Conservation (phyloP, 2,797 vertebrate species). For the Xiphorhynchus erythropygius region DNA sequence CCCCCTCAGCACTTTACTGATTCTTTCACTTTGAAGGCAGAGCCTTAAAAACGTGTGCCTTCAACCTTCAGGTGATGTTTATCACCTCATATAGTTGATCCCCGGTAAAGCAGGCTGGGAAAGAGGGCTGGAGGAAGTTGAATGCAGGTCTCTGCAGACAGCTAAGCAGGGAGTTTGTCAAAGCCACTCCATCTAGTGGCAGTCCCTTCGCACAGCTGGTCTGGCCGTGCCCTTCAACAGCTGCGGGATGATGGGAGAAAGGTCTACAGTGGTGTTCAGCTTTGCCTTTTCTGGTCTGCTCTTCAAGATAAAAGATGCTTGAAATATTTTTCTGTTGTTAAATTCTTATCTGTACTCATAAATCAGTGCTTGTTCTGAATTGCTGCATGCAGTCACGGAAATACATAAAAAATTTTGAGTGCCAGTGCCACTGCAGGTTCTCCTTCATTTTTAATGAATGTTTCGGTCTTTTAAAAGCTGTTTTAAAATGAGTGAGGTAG, state of each 20-base stretch:
- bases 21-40: background rate
- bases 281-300: background rate
- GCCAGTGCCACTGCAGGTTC: accelerated
- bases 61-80: background rate
- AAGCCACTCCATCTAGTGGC: slow-evolving; percentile 71
- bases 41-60: background rate
- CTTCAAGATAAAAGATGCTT: background rate
- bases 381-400: background rate
- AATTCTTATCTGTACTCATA: background rate
- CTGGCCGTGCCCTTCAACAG: background rate
- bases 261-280: background rate
- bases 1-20: background rate
- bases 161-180: slow-evolving; percentile 9
- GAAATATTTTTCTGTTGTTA: background rate
- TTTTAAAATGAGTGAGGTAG: background rate
- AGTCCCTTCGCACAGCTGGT: slow-evolving; percentile 48
- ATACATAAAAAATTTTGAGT: background rate
- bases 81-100: background rate
- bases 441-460: background rate
- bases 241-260: background rate
- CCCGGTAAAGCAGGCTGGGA: background rate
- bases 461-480: background rate
- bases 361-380: background rate
- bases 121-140: background rate
- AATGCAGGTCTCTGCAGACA: background rate